Evolutionary conservation across 2,113 vertebrate species (phyloP).

Genomic region (Cranoglanis bouderius): DNA sequence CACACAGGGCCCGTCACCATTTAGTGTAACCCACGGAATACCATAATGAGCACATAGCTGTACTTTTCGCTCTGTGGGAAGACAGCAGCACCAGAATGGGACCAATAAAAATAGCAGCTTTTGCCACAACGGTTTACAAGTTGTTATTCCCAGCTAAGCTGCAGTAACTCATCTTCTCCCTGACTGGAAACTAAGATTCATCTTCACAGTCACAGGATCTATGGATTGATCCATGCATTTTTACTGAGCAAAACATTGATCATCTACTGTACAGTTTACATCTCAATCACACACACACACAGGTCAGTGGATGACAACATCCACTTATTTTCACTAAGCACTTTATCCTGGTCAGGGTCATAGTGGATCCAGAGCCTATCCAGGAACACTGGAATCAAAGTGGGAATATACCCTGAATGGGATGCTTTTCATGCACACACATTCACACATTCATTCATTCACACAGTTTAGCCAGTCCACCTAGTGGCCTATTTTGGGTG

Average conservation of each 20-base stretch:
- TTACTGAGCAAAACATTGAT: neutral
- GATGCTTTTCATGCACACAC: neutral
- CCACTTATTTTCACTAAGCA: neutral
- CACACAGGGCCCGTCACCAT: slow-evolving; percentile 58
- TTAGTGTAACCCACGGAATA: slow-evolving; percentile 56
- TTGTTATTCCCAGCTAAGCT: slow-evolving; percentile 39
- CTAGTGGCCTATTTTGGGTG: neutral
- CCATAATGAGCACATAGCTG: slow-evolving; percentile 64
- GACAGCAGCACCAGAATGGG: slow-evolving; percentile 51
- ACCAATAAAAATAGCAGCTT: slow-evolving; percentile 47
- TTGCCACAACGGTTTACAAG: slow-evolving; percentile 43
- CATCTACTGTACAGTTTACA: neutral
- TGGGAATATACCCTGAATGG: neutral
- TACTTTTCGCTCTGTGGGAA: slow-evolving; percentile 60
- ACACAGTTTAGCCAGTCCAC: neutral
- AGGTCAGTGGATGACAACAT: too few species aligned
- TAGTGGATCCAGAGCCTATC: neutral
- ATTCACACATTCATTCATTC: neutral
- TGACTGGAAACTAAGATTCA: slow-evolving; percentile 17
- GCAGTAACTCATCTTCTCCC: slow-evolving; percentile 1
- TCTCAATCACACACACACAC: neutral
- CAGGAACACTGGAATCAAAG: neutral
- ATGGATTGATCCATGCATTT: neutral
- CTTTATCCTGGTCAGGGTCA: neutral
- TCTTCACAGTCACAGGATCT: neutral